phyloP scores from a whole-genome alignment of 2,797 vertebrate genomes.

The Melanotaenia parkinsoni region DNA sequence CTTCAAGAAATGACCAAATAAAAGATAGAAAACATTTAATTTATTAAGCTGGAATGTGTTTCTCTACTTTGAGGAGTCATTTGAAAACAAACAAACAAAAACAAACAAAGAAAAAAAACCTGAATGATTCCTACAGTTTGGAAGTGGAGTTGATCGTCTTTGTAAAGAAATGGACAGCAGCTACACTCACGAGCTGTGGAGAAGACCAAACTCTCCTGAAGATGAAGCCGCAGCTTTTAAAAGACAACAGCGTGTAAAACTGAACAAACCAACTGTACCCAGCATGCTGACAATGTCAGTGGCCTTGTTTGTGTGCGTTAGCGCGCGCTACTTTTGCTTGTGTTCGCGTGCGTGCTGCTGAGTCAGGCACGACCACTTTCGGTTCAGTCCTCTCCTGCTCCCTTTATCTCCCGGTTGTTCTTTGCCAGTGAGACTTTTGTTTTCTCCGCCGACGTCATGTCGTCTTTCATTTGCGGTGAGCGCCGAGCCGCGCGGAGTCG shows the following conservation, averaged over 20 bases:
- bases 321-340: conserved; percentile 35
- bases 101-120: too few species aligned
- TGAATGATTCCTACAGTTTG: too few species aligned
- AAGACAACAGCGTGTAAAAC: not conserved
- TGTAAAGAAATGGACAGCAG: not conserved
- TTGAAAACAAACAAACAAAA: too few species aligned
- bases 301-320: not conserved
- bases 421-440: conserved; percentile 63
- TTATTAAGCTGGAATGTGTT: too few species aligned
- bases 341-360: conserved; percentile 67
- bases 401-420: conserved; percentile 30
- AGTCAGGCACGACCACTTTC: conserved; percentile 73
- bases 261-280: not conserved
- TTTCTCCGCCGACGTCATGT: conserved; percentile 60
- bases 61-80: too few species aligned
- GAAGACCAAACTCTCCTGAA: not conserved
- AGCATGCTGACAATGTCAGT: not conserved
- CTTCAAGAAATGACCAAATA: too few species aligned
- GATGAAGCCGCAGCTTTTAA: not conserved
- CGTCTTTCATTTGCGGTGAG: conserved; percentile 38
- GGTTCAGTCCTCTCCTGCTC: not conserved
- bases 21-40: too few species aligned
- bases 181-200: not conserved
- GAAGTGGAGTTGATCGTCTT: not conserved
- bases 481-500: conserved; percentile 33